A percentile compares a stretch with the other conserved stretches of the same genome.
phyloP scores from a whole-genome alignment of 1,140 invertebrate genomes.

The Eurosta solidaginis region DNA sequence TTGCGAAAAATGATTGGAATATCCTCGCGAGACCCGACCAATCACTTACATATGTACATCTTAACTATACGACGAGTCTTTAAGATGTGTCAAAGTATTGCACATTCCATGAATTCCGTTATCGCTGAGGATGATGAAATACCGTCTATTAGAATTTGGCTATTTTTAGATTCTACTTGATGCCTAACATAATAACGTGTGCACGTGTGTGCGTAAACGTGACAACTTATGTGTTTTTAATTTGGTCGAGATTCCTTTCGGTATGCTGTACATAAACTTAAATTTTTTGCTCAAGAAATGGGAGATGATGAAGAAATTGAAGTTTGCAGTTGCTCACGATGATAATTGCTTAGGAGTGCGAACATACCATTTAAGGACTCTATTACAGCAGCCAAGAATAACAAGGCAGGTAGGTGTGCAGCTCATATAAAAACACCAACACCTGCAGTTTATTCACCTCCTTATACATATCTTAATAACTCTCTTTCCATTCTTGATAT shows the following conservation, averaged over 20 bases:
- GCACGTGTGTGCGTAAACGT: background rate
- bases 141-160: background rate
- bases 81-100: background rate
- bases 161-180: conserved; percentile 2
- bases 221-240: background rate
- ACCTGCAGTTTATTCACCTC: too few species aligned
- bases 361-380: too few species aligned
- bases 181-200: background rate
- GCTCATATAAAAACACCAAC: too few species aligned
- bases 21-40: conserved; percentile 2
- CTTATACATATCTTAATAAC: too few species aligned
- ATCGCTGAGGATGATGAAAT: conserved; percentile 11
- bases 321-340: background rate
- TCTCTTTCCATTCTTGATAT: too few species aligned
- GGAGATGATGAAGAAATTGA: background rate
- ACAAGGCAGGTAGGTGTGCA: too few species aligned
- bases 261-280: background rate
- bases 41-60: background rate
- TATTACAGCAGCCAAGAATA: too few species aligned
- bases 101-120: conserved; percentile 30
- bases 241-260: background rate
- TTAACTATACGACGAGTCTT: background rate
- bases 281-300: background rate
- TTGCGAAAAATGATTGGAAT: conserved; percentile 12
- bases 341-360: too few species aligned